phyloP scores from a whole-genome alignment of 2,888 invertebrate species.

The Frankliniella fusca region DNA sequence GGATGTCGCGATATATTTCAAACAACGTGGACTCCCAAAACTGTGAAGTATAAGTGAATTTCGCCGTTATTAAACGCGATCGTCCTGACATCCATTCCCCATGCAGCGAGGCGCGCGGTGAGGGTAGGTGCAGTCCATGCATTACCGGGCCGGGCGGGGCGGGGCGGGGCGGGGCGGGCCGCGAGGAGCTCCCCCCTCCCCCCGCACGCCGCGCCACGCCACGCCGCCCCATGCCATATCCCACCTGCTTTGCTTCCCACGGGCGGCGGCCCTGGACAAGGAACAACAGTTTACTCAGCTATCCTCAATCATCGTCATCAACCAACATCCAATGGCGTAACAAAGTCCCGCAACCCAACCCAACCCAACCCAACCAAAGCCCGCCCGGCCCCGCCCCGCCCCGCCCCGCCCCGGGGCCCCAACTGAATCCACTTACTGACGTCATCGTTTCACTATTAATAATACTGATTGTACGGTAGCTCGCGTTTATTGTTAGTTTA shows the following conservation, averaged over 20 bases:
- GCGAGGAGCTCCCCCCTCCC: not conserved
- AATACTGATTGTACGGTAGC: not conserved
- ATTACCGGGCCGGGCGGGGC: not conserved
- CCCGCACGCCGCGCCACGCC: not conserved
- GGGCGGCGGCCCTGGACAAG: constrained; percentile 23
- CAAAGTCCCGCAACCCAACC: too few species aligned
- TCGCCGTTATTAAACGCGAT: too few species aligned
- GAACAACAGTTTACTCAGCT: constrained; percentile 21
- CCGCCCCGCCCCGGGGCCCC: not conserved
- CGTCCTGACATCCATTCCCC: too few species aligned
- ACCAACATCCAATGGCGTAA: not conserved
- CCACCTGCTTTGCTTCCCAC: constrained; percentile 18
- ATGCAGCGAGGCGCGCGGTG: too few species aligned
- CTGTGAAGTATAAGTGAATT: too few species aligned
- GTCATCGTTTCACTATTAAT: not conserved
- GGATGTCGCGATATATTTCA: too few species aligned
- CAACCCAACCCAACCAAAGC: too few species aligned
- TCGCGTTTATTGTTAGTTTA: too few species aligned
- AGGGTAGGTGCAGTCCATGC: too few species aligned
- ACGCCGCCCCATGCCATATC: not conserved
- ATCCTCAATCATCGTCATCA: not conserved
- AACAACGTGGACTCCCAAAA: too few species aligned
- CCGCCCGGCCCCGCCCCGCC: too few species aligned
- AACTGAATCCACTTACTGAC: not conserved
- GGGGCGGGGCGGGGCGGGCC: not conserved